Conservation (phyloP, 2,888 invertebrate species). For the Brenthis ino region DNA sequence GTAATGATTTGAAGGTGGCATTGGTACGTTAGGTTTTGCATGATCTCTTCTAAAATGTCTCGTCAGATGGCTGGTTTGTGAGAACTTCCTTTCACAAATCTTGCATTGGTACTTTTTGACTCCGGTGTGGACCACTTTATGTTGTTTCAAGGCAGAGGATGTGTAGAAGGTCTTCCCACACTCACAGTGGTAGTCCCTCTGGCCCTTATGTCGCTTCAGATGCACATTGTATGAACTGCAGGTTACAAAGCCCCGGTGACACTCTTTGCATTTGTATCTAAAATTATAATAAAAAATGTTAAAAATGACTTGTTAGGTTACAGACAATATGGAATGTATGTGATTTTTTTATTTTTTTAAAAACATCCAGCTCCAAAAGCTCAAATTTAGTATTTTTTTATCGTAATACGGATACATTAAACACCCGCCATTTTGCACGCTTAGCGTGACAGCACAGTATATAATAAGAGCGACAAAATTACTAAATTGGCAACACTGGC, state of each 20-base stretch:
- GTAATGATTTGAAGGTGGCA: slow-evolving; percentile 63
- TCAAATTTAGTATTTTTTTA: too few species aligned
- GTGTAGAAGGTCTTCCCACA: slow-evolving; percentile 77
- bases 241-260: slow-evolving; percentile 71
- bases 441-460: too few species aligned
- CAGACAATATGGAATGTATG: too few species aligned
- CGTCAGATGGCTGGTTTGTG: slow-evolving; percentile 71
- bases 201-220: slow-evolving; percentile 72
- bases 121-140: slow-evolving; percentile 72
- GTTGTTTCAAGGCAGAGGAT: slow-evolving; percentile 71
- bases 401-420: too few species aligned
- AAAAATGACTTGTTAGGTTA: not conserved
- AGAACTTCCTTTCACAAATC: slow-evolving; percentile 71
- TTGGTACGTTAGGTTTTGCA: slow-evolving; percentile 60
- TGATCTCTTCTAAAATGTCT: slow-evolving; percentile 74
- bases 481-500: too few species aligned
- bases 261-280: slow-evolving; percentile 72
- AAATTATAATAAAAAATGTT: slow-evolving; percentile 4
- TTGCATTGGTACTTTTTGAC: slow-evolving; percentile 75
- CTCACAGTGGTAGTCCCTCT: slow-evolving; percentile 71
- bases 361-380: too few species aligned
- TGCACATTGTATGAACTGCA: slow-evolving; percentile 73
- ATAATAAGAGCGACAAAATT: too few species aligned
- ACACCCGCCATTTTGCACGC: too few species aligned
- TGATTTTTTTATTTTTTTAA: too few species aligned